Base-by-base conservation (phyloP, 2,797 vertebrate species). In the Pteronotus mesoamericanus region DNA sequence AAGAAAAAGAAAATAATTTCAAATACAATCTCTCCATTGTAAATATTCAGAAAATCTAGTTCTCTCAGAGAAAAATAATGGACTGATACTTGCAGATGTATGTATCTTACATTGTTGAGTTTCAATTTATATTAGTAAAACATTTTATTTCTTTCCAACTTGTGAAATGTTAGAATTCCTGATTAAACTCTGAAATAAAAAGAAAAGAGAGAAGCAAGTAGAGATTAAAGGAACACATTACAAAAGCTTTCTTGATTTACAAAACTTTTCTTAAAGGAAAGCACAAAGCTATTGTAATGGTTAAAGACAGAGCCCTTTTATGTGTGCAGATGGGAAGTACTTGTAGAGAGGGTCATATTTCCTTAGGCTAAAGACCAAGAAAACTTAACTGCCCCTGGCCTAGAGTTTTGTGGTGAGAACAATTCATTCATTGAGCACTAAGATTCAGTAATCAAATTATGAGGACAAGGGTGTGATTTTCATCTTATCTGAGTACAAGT, bases 201-300 rank as follows among this genome's bases (percentile, higher is more conserved):
- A 85, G 48, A 92, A 94, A 1, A 55, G 42, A 48, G 37, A 96
- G 64, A 93, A 93, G 69, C 39, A 79, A 96, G 26, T 18, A 57
- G 75, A 96, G 78, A 96, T 95, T 77, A 96, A 95, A 94, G 83
- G 83, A 87, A 68, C 46, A 18, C 48, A 64, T 87, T 71, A 97
- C 96, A 97, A 94, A 96, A 97, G 96, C 82, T 95, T 97, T 96
- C 96, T 95, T 96, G 91, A 97, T 79, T 97, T 96, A 95, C 89
- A 96, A 90, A 98, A 93, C 75, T 95, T 82, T 86, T 83, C 89
- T 94, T 93, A 92, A 97, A 97, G 86, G 22, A 89, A 72, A 96
- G 94, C 55, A 93, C 91, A 97, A 93, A 92, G 79, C 75, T 74
- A 94, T 94, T 94, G 95, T 95, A 80, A 92, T 88, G 57, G 77